Conservation (phyloP, 1,140 invertebrate species). For the Drosophila pseudoobscura region DNA sequence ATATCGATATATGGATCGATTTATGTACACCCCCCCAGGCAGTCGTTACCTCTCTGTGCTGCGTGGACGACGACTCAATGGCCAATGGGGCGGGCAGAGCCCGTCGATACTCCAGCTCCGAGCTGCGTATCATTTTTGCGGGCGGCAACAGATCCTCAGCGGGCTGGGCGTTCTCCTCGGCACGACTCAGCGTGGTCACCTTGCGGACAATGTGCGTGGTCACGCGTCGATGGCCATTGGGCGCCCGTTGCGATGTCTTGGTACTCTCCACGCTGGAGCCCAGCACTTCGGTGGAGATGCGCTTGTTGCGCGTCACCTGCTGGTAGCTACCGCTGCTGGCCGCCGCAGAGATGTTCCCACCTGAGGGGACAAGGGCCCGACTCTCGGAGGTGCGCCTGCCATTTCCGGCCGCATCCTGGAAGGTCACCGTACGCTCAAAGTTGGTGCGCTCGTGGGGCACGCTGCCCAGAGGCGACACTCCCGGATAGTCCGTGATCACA, state of each 20-base stretch:
- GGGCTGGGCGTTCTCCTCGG: slow-evolving; percentile 90
- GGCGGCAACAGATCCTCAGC: slow-evolving; percentile 88
- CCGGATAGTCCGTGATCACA: slow-evolving; percentile 80
- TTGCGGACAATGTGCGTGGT: slow-evolving; percentile 94
- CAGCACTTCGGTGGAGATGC: slow-evolving; percentile 92
- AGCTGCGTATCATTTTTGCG: slow-evolving; percentile 77
- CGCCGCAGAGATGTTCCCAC: not conserved
- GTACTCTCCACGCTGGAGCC: slow-evolving; percentile 92
- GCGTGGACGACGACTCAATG: slow-evolving; percentile 62
- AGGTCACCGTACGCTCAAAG: slow-evolving; percentile 70
- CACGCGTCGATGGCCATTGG: slow-evolving; percentile 90
- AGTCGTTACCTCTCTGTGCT: slow-evolving; percentile 73
- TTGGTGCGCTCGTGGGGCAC: slow-evolving; percentile 67
- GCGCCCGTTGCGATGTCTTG: slow-evolving; percentile 90
- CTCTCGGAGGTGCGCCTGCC: slow-evolving; percentile 49
- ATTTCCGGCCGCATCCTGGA: slow-evolving; percentile 52
- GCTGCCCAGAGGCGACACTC: slow-evolving; percentile 49
- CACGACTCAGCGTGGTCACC: slow-evolving; percentile 94
- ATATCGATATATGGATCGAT: too few species aligned
- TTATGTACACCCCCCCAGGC: too few species aligned
- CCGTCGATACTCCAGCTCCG: slow-evolving; percentile 83
- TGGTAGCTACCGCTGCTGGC: slow-evolving; percentile 77
- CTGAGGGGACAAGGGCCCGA: slow-evolving; percentile 55
- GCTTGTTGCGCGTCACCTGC: slow-evolving; percentile 91
- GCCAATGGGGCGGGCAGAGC: slow-evolving; percentile 84